Evolutionary conservation across 2,797 vertebrate species (phyloP).

Genomic region (Pangasius djambal): DNA sequence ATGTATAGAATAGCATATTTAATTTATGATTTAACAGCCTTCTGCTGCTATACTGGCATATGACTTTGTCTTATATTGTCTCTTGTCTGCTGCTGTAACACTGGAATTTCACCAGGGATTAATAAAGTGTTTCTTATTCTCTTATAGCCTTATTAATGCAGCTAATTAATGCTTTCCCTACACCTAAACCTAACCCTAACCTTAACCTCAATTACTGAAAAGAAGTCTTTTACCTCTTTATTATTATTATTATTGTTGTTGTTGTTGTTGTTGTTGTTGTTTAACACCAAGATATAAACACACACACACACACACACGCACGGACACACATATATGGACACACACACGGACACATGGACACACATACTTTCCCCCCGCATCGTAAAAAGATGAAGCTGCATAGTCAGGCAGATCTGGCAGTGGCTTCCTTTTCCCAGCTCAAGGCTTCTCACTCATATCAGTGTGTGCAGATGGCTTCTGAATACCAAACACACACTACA

Average conservation of each 20-base stretch:
- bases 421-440: constrained; percentile 49
- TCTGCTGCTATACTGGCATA: neutral
- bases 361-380: constrained; percentile 28
- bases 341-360: neutral
- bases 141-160: neutral
- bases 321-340: neutral
- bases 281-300: constrained; percentile 11
- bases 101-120: neutral
- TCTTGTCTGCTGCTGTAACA: neutral
- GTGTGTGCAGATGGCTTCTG: constrained; percentile 53
- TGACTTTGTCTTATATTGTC: neutral
- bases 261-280: neutral
- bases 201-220: neutral
- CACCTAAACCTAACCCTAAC: neutral
- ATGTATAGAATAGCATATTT: neutral
- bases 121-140: neutral
- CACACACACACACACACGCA: neutral
- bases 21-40: neutral
- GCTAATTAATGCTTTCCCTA: neutral
- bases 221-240: neutral
- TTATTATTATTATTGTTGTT: neutral
- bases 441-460: constrained; percentile 54
- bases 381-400: constrained; percentile 51
- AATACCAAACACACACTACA: constrained; percentile 62
- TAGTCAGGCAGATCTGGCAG: constrained; percentile 52